A percentile compares a stretch with the other conserved stretches of the same genome.
These are phyloP conservation scores for Agrochola lychnidis DNA, from an alignment of 2,888 invertebrate species.

Conservation along the genomic window DNA sequence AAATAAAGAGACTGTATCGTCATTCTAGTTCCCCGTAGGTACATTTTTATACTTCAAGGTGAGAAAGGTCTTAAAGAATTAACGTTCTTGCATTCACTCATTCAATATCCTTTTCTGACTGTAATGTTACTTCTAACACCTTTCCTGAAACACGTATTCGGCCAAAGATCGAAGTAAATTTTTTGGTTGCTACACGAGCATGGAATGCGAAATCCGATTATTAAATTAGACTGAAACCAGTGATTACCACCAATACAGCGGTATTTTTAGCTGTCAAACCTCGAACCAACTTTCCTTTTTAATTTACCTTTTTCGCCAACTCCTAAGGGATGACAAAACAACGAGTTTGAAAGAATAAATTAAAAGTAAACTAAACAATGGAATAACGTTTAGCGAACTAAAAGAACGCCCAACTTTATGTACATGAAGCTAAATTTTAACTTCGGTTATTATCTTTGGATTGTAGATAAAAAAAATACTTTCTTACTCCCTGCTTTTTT, in stretches of 20 bases:
- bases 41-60: not conserved
- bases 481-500: constrained; percentile 25
- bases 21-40: too few relatives aligned
- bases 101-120: not conserved
- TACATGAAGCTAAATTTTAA: constrained; percentile 46
- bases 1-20: not conserved
- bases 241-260: not conserved
- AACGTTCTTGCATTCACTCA: not conserved
- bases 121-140: not conserved
- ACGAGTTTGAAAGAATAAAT: constrained; percentile 67
- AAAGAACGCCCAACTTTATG: constrained; percentile 50
- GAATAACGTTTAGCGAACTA: constrained; percentile 54
- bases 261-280: constrained; percentile 13
- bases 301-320: constrained; percentile 53
- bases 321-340: constrained; percentile 64
- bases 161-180: not conserved
- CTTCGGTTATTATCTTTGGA: constrained; percentile 57
- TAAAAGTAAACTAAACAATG: constrained; percentile 64
- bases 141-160: not conserved
- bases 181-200: too few relatives aligned
- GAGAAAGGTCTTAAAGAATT: not conserved
- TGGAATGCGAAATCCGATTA: not conserved
- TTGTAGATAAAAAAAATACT: constrained; percentile 29
- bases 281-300: constrained; percentile 37
- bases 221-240: not conserved